A percentile compares a stretch with the other conserved stretches of the same genome.
phyloP scores from a whole-genome alignment of 2,113 vertebrate genomes.

The Cyphomyrus discorhynchus region DNA sequence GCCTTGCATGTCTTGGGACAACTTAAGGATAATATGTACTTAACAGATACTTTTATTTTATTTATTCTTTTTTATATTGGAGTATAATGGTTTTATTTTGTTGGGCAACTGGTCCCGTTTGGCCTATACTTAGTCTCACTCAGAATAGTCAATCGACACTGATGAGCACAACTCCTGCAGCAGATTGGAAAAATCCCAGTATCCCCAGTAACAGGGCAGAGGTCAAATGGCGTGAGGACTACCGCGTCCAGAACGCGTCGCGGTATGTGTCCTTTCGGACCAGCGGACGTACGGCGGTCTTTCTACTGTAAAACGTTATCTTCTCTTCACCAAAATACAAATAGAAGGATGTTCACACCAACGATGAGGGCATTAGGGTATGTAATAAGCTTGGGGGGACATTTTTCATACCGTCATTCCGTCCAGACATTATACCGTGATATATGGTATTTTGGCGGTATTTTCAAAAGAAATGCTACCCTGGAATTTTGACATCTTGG shows the following conservation, averaged over 20 bases:
- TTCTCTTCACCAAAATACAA: neutral
- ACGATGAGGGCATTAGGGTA: neutral
- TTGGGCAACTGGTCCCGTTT: slow-evolving; percentile 53
- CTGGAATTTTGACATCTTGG: neutral
- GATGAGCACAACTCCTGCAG: slow-evolving; percentile 38
- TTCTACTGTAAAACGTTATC: no score
- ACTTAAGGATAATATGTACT: slow-evolving; percentile 64
- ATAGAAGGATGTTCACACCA: neutral
- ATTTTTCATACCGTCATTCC: neutral
- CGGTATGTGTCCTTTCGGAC: neutral
- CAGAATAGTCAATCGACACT: slow-evolving; percentile 48
- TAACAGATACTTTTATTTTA: slow-evolving; percentile 88
- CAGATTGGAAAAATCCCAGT: slow-evolving; percentile 24
- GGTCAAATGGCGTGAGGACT: neutral
- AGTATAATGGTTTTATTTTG: slow-evolving; percentile 70
- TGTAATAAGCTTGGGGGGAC: neutral
- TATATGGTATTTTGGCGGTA: neutral
- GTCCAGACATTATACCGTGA: neutral
- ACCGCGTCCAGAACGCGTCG: neutral
- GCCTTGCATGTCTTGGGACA: slow-evolving; percentile 69
- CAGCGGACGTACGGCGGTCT: neutral
- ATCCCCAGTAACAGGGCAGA: slow-evolving; percentile 7
- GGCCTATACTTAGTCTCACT: slow-evolving; percentile 44
- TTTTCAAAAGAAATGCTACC: neutral
- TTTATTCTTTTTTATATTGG: slow-evolving; percentile 94